Evolutionary conservation across 2,888 invertebrate genomes (phyloP).

Genomic region (Notocelia uddmanniana): DNA sequence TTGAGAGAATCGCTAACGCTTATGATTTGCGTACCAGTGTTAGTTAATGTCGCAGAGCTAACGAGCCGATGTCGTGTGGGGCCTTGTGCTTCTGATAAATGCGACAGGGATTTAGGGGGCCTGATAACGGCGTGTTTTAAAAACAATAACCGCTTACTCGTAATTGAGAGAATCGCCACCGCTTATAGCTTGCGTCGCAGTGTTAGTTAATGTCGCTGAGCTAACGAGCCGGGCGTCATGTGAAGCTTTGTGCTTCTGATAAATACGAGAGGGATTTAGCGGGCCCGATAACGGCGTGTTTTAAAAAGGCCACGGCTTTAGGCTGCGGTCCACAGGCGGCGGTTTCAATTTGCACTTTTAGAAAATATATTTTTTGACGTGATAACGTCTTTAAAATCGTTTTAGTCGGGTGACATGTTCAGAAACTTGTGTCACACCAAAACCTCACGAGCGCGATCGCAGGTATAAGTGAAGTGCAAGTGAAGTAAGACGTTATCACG

Average conservation of each 20-base stretch:
- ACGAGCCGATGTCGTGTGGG: constrained; percentile 44
- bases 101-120: constrained; percentile 43
- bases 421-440: too few species aligned
- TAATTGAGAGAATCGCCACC: constrained; percentile 5
- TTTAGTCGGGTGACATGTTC: too few species aligned
- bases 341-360: neutral
- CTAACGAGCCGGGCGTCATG: constrained; percentile 45
- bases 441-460: too few species aligned
- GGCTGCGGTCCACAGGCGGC: constrained; percentile 22
- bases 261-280: constrained; percentile 46
- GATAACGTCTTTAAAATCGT: too few species aligned
- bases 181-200: constrained; percentile 15
- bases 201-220: constrained; percentile 45
- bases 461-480: too few species aligned
- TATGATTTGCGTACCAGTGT: constrained; percentile 17
- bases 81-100: constrained; percentile 46
- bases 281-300: constrained; percentile 44
- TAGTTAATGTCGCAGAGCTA: constrained; percentile 46
- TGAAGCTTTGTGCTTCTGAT: constrained; percentile 45
- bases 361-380: too few species aligned
- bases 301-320: constrained; percentile 40
- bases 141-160: too few species aligned
- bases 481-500: too few species aligned
- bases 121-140: constrained; percentile 46
- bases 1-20: constrained; percentile 12